Evolutionary conservation across 2,797 vertebrate species (phyloP), one percentile per base, ranked within the genome.

Genomic region (Diceros bicornis): DNA sequence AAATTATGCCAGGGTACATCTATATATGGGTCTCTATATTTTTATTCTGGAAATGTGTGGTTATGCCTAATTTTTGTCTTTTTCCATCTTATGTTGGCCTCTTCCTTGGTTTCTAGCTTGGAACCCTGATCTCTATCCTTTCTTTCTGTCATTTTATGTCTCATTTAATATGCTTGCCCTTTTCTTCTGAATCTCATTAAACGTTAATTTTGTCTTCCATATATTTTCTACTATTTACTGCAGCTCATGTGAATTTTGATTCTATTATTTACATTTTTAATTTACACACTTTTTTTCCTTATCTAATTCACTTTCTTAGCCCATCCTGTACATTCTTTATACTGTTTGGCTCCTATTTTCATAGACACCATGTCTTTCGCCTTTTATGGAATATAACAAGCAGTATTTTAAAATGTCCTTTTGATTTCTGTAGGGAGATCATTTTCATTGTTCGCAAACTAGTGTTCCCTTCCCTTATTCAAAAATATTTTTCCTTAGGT

Each of bases 141-240:
- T 47, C 37, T 66, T 81, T 75, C 7, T 57, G 34, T 77, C 34
- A 95, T 23, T 92, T 92, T 87, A 59, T 75, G 21, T 84, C 44
- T 85, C 66, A 74, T 61, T 91, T 91, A 72, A 61, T 84, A 44
- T 74, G 62, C 64, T 83, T 77, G 7, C 23, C 37, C 17, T 74
- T 62, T 32, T 88, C 41, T 82, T 94, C 55, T 89, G 41, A 85
- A 27, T 89, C 50, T 75, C 47, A 34, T 81, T 75, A 85, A 89
- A 52, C 6, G 10, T 64, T 77, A 10, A 57, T n/a, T 69, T 59
- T 86, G 10, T 81, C 41, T 82, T 85, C 41, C 17, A 2, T 66
- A 14, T 81, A 64, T 79, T 95, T 97, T 87, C 71, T 96, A 16
- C 27, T 69, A 8, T 90, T 62, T 90, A 69, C 47, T 78, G 18